Conservation (phyloP, 2,797 vertebrate species). For the Denticeps clupeoides region DNA sequence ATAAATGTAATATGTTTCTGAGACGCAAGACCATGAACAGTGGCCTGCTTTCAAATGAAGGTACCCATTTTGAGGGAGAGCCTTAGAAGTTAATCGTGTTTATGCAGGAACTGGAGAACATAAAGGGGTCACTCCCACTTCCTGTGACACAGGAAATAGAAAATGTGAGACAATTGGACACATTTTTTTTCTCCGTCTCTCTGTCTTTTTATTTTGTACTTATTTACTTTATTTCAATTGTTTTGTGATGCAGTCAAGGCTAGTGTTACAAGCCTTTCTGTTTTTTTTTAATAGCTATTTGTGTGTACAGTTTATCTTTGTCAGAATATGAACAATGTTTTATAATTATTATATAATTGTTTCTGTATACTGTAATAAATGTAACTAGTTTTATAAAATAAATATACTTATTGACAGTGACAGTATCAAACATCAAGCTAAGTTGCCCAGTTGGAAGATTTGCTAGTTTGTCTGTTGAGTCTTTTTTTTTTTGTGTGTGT, state of each 20-base stretch:
- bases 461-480: conserved; percentile 9
- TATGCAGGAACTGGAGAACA: conserved; percentile 39
- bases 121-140: conserved; percentile 38
- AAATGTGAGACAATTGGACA: conserved; percentile 45
- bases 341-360: conserved; percentile 40
- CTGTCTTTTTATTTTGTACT: conserved; percentile 1
- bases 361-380: conserved; percentile 42
- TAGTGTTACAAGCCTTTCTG: neutral
- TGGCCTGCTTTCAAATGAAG: conserved; percentile 33
- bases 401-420: conserved; percentile 38
- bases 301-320: conserved; percentile 51
- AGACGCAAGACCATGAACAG: too few relatives aligned
- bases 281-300: conserved; percentile 17
- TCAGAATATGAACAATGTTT: conserved; percentile 21
- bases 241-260: conserved; percentile 14
- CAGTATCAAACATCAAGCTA: neutral
- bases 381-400: conserved; percentile 62
- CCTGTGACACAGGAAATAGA: conserved; percentile 47
- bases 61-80: conserved; percentile 32
- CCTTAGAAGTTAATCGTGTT: conserved; percentile 51
- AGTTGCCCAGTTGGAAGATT: neutral
- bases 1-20: conserved; percentile 37
- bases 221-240: conserved; percentile 13
- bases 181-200: conserved; percentile 29
- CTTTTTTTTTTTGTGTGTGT: neutral